Evolutionary conservation across 2,113 vertebrate species (phyloP), one percentile per base, ranked within the genome.

Genomic region (Paracanthobrama guichenoti): DNA sequence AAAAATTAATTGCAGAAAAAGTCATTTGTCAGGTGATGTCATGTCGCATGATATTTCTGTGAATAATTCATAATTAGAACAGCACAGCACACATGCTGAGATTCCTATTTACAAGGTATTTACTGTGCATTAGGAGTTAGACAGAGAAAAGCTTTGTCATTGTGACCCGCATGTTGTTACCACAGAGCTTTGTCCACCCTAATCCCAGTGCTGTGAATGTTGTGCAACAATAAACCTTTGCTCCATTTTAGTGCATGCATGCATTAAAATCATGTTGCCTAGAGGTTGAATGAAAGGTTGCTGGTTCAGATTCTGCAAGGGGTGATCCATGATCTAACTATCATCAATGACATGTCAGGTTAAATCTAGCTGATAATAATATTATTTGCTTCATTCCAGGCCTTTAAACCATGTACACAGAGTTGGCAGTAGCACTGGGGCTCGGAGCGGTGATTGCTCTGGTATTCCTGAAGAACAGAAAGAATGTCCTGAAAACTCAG

Each of bases 391-490:
- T 18, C 0, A 72, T 76, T 14, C 3, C 80, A 86, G 81, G 86
- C 50, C 3, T 9, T 44, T 71, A 82, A 86, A 86, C 24, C 88
- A 95, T 95, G 94, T 89, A 94, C 42, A 75, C 89, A 26, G 92
- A 94, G 85, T 67, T 95, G 67, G 82, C 94, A 18, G 85, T 77
- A 0, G 93, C 91, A 0, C 24, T 95, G 48, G 90, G 92, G 11
- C 53, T 94, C 20, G 96, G 95, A 82, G 92, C 93, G 14, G 86
- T 96, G 67, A 77, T 95, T 76, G 92, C 75, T 88, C 91, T 94
- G 85, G 85, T 95, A 84, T 85, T 94, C 44, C 93, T 91, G 83
- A 93, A 89, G 67, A 92, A n/a, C 73, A 95, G 89, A 88, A 90
- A 74, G 13, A 90, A 93, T 81, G 90, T 92, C n/a, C 83, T 97